Conservation (phyloP, 2,888 invertebrate genomes). For the Leistus spinibarbis region DNA sequence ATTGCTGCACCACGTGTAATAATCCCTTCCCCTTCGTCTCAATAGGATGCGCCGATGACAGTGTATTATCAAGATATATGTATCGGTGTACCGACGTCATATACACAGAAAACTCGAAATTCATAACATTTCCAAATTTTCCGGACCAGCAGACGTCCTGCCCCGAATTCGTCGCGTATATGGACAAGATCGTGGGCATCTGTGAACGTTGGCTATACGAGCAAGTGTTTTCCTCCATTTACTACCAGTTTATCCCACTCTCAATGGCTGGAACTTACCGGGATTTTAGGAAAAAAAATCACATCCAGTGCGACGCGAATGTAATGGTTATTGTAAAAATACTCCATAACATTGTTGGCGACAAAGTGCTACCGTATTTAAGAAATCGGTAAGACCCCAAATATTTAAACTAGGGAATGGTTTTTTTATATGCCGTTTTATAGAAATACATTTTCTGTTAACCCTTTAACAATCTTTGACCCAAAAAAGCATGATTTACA, state of each 20-base stretch:
- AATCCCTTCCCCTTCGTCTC: not conserved
- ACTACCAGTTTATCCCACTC: conserved; percentile 12
- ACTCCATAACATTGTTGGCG: not conserved
- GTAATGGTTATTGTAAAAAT: conserved; percentile 28
- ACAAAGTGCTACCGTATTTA: not conserved
- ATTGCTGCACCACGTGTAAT: not conserved
- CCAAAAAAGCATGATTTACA: too few species aligned
- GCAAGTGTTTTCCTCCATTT: conserved; percentile 9
- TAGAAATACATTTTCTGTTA: too few species aligned
- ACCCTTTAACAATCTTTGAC: too few species aligned
- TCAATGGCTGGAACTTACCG: not conserved
- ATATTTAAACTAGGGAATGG: not conserved
- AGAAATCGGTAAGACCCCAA: not conserved
- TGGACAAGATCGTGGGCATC: not conserved
- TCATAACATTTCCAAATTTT: not conserved
- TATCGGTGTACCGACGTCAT: conserved; percentile 38
- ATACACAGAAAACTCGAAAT: not conserved
- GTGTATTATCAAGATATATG: conserved; percentile 51
- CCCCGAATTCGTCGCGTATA: not conserved
- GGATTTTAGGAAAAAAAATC: not conserved
- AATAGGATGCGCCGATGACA: conserved; percentile 50
- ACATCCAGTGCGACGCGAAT: not conserved
- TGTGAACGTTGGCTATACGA: conserved; percentile 21
- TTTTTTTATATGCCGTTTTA: too few species aligned
- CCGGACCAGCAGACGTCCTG: not conserved